Conservation (phyloP, 2,113 vertebrate genomes). For the Notiomystis cincta region DNA sequence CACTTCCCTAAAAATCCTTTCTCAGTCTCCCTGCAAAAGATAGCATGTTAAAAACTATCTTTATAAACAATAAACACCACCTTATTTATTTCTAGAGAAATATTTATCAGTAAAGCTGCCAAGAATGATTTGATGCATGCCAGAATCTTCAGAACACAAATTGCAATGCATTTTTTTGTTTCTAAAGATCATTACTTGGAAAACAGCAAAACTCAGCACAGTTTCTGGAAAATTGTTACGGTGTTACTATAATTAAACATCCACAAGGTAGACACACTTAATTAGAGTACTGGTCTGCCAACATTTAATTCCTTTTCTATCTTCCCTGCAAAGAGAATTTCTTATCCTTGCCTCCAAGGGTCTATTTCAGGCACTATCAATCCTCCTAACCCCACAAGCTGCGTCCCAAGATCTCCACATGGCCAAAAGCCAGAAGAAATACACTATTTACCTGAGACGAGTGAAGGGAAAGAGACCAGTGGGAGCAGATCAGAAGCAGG, state of each 20-base stretch:
- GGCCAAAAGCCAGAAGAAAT: not conserved
- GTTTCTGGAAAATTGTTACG: not conserved
- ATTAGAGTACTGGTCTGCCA: not conserved
- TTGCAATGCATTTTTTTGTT: not conserved
- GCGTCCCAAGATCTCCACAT: not conserved
- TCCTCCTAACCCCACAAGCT: not conserved
- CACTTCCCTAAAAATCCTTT: not conserved
- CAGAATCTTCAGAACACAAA: not conserved
- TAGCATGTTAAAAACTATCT: not conserved
- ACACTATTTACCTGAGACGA: not conserved
- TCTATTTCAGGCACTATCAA: conserved; percentile 22
- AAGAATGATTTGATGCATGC: not conserved
- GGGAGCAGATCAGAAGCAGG: not conserved
- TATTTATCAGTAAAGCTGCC: not conserved
- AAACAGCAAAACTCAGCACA: not conserved
- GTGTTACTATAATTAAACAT: not conserved
- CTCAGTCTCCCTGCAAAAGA: not conserved
- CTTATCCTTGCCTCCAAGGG: not conserved
- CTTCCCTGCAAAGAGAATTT: not conserved
- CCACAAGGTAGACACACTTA: not conserved
- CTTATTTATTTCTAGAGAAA: not conserved
- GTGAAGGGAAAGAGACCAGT: not conserved
- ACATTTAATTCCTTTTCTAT: not conserved
- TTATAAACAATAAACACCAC: not conserved
- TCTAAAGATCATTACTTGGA: not conserved